Base-by-base conservation (phyloP, 2,888 invertebrate species). In the Rutpela maculata region DNA sequence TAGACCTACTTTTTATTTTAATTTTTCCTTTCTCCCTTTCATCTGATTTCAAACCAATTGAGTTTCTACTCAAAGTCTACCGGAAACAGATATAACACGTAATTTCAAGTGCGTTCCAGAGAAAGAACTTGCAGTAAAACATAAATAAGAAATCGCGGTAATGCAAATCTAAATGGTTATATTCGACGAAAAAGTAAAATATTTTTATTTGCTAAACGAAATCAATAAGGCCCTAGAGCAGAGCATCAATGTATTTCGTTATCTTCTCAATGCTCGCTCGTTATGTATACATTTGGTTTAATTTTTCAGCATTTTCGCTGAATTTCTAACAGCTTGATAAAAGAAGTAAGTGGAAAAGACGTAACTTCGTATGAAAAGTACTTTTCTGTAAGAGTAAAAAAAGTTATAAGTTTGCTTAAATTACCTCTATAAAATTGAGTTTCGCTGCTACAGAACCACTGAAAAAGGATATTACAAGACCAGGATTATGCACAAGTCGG, bases 1-100 rank as follows among this genome's bases (percentile, higher is more conserved):
- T 1, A 38, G 18, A 18, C 19, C 18, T 38, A 65, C 19, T 43
- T 65, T 19, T 43, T 43, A 65, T 65, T 65, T 65, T 65, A 19
- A 38, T 65, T 43, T 11, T 59, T 59, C 59, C 12, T 12, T 43
- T 65, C 43, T 1, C 18, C 4, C 19, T 65, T 65, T 43, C 12
- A 43, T 18, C 19, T 18, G 65, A 35, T 19, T 18, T 17, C 65
- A 38, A 18, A 43, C 12, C 19, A 65, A 19, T 43, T 18, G 65
- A 18, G 12, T 43, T 26, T 26, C 4, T 26, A 26, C 22, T 26
- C 2, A 19, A 65, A 35, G 10, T 35, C 35, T 3, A 18, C 65
- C 18, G 31, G 38, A 35, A 35, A 63, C 31, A 63, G 0, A 5
- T n/a, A 15, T 17, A 38, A 43, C 18, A 35, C 12, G 9, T 43